phyloP scores from a whole-genome alignment of 2,888 invertebrate species.

The Liodrosophila aerea region DNA sequence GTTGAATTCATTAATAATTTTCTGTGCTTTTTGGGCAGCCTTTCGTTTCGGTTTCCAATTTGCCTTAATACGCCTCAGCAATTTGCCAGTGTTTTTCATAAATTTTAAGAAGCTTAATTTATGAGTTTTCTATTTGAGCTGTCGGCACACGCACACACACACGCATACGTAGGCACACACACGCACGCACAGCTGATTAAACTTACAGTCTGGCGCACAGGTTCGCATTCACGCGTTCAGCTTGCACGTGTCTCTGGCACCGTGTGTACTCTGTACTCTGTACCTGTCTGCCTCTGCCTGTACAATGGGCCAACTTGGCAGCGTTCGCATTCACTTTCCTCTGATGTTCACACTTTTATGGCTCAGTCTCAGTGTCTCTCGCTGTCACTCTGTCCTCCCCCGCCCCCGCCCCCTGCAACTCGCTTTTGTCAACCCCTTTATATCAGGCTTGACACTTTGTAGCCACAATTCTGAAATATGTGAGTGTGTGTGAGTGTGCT shows the following conservation, averaged over 20 bases:
- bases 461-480: constrained; percentile 8
- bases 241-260: constrained; percentile 58
- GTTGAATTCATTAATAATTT: constrained; percentile 20
- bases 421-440: constrained; percentile 5
- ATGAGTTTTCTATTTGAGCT: constrained; percentile 28
- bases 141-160: constrained; percentile 6
- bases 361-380: no score
- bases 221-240: constrained; percentile 50
- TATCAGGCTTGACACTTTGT: background rate
- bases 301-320: constrained; percentile 52
- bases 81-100: constrained; percentile 29
- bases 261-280: constrained; percentile 12
- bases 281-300: background rate
- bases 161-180: background rate
- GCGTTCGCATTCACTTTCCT: constrained; percentile 56
- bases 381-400: background rate
- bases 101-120: constrained; percentile 43
- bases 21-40: constrained; percentile 6
- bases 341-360: constrained; percentile 63
- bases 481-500: constrained; percentile 36
- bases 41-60: constrained; percentile 16
- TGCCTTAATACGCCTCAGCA: constrained; percentile 20
- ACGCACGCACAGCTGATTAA: background rate
- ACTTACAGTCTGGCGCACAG: constrained; percentile 24
- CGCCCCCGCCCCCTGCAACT: background rate